Conservation (phyloP, 2,888 invertebrate species). For the Dicyrtoma fusca region DNA sequence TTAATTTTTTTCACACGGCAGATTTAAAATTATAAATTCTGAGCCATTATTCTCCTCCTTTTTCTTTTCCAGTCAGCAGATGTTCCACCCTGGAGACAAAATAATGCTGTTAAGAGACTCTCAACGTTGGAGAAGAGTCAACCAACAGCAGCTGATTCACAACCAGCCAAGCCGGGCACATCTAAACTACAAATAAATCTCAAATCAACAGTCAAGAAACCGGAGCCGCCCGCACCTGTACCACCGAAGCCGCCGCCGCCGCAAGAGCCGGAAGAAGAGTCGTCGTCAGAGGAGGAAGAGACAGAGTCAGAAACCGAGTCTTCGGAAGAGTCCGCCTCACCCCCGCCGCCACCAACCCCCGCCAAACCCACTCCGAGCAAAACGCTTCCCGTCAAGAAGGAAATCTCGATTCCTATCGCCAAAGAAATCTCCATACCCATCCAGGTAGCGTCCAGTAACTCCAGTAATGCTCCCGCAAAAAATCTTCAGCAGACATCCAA, state of each 20-base stretch:
- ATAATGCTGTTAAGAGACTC: conserved; percentile 31
- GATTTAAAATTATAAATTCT: too few relatives aligned
- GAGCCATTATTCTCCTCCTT: not conserved
- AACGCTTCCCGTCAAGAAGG: conserved; percentile 31
- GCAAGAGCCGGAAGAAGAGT: conserved; percentile 4
- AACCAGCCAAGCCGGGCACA: conserved; percentile 32
- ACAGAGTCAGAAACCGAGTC: not conserved
- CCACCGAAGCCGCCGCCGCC: not conserved
- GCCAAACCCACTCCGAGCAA: not conserved
- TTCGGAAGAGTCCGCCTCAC: not conserved
- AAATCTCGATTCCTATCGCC: conserved; percentile 32
- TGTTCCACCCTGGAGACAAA: conserved; percentile 52
- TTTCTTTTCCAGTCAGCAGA: conserved; percentile 42
- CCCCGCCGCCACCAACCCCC: not conserved
- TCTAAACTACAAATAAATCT: conserved; percentile 52
- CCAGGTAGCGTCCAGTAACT: not conserved
- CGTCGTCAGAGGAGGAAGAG: not conserved
- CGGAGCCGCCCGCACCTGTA: conserved; percentile 17
- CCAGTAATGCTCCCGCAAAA: not conserved
- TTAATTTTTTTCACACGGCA: too few relatives aligned
- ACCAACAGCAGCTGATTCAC: not conserved
- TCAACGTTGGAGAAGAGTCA: conserved; percentile 5
- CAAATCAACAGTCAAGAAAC: conserved; percentile 48
- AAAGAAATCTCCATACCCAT: conserved; percentile 14
- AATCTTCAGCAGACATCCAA: not conserved